These are phyloP conservation scores for Triplophysa yarkandensis DNA, from an alignment of 2,797 vertebrate species.

Conservation along the genomic window DNA sequence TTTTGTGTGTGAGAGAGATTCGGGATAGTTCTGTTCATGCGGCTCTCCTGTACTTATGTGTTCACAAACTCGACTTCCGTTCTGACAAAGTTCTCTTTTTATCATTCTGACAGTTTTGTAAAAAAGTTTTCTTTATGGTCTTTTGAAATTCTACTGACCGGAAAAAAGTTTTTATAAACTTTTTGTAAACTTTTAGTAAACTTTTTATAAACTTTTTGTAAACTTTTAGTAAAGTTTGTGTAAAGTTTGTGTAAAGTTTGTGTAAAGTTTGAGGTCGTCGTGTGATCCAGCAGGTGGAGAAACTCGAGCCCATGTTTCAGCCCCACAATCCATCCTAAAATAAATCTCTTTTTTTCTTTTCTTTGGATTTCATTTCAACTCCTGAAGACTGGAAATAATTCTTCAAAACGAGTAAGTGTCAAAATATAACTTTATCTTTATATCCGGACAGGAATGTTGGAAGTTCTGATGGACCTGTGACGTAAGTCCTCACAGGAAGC, in stretches of 20 bases:
- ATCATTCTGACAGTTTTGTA: neutral
- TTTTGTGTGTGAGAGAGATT: slow-evolving; percentile 20
- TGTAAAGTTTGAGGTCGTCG: slow-evolving; percentile 20
- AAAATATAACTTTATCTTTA: too few relatives aligned
- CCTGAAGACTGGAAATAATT: neutral
- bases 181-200: slow-evolving; percentile 33
- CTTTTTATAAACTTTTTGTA: too few relatives aligned
- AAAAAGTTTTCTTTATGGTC: too few relatives aligned
- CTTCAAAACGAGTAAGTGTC: slow-evolving; percentile 2
- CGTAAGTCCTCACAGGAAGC: too few relatives aligned
- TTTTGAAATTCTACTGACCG: neutral
- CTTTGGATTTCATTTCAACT: slow-evolving; percentile 1
- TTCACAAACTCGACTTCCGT: neutral
- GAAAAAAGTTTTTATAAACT: slow-evolving; percentile 46
- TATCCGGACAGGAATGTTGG: too few relatives aligned
- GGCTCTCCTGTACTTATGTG: slow-evolving; percentile 12
- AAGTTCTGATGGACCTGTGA: too few relatives aligned
- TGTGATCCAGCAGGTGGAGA: slow-evolving; percentile 44
- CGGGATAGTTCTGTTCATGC: slow-evolving; percentile 12
- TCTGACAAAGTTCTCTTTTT: neutral
- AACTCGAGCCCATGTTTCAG: slow-evolving; percentile 43
- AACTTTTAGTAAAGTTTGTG: too few relatives aligned
- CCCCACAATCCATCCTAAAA: neutral
- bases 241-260: neutral
- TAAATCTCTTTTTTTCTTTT: neutral